These are phyloP conservation scores for Novumbra hubbsi DNA, from an alignment of 2,797 vertebrate genomes.

Conservation along the genomic window DNA sequence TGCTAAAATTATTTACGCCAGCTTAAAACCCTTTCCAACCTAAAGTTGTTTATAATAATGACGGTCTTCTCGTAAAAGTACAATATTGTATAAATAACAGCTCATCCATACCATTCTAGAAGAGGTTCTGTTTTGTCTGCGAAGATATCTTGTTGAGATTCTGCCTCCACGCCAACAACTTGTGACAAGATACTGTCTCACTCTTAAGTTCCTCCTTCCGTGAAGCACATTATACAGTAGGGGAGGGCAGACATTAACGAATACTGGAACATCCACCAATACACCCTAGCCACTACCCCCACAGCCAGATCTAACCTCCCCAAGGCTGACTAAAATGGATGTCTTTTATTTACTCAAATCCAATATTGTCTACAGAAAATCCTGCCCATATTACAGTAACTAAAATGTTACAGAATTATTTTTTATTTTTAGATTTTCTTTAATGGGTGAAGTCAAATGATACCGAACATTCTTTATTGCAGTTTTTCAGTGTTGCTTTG, in stretches of 20 bases:
- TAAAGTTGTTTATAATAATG: not conserved
- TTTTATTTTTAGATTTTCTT: too few species aligned
- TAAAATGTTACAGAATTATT: too few species aligned
- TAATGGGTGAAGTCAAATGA: too few species aligned
- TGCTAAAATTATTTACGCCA: not conserved
- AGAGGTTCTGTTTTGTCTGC: conserved; percentile 34
- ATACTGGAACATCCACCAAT: not conserved
- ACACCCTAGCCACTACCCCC: not conserved
- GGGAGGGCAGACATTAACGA: conserved; percentile 16
- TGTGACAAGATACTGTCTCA: conserved; percentile 43
- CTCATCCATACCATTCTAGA: conserved; percentile 67
- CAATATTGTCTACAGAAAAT: too few species aligned
- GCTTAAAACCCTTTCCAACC: not conserved
- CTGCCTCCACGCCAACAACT: conserved; percentile 37
- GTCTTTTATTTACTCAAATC: too few species aligned
- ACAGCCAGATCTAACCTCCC: too few species aligned
- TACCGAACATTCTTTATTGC: too few species aligned
- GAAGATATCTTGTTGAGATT: conserved; percentile 25
- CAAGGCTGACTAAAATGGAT: too few species aligned
- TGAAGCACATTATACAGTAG: conserved; percentile 5
- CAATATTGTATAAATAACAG: conserved; percentile 33
- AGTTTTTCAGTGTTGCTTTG: too few species aligned
- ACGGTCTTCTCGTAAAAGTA: conserved; percentile 11
- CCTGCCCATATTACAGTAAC: too few species aligned
- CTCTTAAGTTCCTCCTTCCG: conserved; percentile 43